Base-by-base conservation (phyloP, 1,140 invertebrate genomes). In the Lucilia sericata region DNA sequence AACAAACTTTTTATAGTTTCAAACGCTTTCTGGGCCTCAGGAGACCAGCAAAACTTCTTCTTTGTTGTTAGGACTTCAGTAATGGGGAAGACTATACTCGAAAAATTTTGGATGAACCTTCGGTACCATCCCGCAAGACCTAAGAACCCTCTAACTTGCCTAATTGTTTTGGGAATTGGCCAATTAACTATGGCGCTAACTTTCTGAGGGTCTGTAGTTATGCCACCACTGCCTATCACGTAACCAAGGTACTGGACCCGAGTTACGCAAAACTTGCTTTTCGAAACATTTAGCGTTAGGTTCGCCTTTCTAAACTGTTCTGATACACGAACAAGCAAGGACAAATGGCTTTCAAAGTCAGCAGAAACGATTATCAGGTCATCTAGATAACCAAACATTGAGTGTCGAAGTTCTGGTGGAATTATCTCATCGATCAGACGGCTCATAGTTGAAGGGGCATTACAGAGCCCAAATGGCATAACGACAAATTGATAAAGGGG, bases 181-280 rank as follows among this genome's bases (percentile, higher is more conserved):
- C 49, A 84, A 55, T 84, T 55, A 7, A 47, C 21, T 2, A 84
- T 74, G 0, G 83, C 83, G 4, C 21, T 17, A 1, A 84, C 25
- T 75, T 84, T 84, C 14, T 84, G 74, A 1, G 36, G 83, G 36
- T 84, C 74, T 2, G 83, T 82, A 8, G 10, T 5, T 13, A 84
- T 55, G 51, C 92, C 93, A 2, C 83, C 83, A 42, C 5, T 42
- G 0, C 42, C 42, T 2, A 42, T 42, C 2, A 42, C 42, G 10
- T 42, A 42, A 10, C 76, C 83, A 14, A 84, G 42, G 14, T 84
- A 84, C 25, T 82, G 51, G 10, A 84, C 83, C 21, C 80, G 21
- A 36, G 47, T 51, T 2, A 93, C 86, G 34, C 91, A 92, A 4
- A 93, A 85, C 30, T 88, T 91, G 89, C 2, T 88, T 82, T 84